Evolutionary conservation across 2,113 vertebrate species (phyloP), one percentile per base, ranked within the genome.

Genomic region (Caloenas nicobarica): DNA sequence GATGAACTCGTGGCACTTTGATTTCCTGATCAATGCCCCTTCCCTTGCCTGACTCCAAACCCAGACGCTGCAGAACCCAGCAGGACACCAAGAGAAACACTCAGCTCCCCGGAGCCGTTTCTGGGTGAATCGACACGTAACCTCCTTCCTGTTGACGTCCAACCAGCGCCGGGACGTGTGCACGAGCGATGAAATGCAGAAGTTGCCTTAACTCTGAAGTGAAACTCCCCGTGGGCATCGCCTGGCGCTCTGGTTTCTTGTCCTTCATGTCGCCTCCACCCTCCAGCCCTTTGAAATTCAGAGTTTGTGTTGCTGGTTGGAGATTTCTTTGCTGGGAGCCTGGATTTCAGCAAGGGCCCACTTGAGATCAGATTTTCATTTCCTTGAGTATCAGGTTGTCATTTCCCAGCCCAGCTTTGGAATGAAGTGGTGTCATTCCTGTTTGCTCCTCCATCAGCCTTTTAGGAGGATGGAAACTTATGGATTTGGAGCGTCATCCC

Each of bases 361-460:
- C 38, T 38, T 38, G 38, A 38, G 44, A 10, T 19, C 44, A 19
- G 18, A 46, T 46, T 18, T 46, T 19, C 44, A 18, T 46, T 19
- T 46, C 26, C 44, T 68, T 2, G 1, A 10, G 25, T 8, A 1
- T 18, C 13, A 26, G 58, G 44, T 16, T 50, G 16, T 53, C 65
- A 14, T 48, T 60, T 64, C 34, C 58, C 76, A 65, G 21, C 26
- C 10, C 29, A 12, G 16, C 66, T 38, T 23, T 31, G 50, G 23
- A 7, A 8, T 12, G 0, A 33, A 46, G 25, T 1, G 9, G 2
- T 2, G 8, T 11, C 40, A 1, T 7, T 18, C 60, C 46, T 1
- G 3, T 48, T 40, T 13, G 5, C n/a, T 29, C 40, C 26, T 46
- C n/a, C 0, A 0, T 0, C 19, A n/a, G 29, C 42, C 48, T 16